Evolutionary conservation across 2,888 invertebrate genomes (phyloP).

Genomic region (Tethea ocularis): DNA sequence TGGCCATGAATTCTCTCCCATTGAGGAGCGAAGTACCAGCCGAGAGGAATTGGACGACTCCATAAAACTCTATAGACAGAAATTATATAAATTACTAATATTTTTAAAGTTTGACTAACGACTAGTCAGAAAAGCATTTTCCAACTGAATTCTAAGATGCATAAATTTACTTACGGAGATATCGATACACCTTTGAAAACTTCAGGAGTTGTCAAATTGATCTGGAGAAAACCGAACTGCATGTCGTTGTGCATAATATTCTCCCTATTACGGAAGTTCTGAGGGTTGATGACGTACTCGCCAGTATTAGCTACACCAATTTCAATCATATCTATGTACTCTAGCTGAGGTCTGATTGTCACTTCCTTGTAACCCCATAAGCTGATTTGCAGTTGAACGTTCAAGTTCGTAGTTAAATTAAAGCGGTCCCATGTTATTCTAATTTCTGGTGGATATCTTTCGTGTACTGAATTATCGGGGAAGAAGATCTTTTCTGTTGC

Average conservation of each 20-base stretch:
- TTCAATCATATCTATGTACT: conserved; percentile 91
- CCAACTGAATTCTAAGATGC: not conserved
- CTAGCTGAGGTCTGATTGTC: conserved; percentile 90
- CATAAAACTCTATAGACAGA: conserved; percentile 86
- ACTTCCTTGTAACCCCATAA: conserved; percentile 96
- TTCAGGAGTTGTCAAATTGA: conserved; percentile 92
- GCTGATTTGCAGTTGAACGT: conserved; percentile 90
- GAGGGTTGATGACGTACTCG: conserved; percentile 88
- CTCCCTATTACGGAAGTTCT: conserved; percentile 87
- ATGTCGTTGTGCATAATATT: conserved; percentile 88
- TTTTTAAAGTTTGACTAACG: too few relatives aligned
- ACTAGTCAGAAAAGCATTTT: not conserved
- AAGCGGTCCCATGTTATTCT: conserved; percentile 92
- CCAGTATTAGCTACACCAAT: conserved; percentile 87
- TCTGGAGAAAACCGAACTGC: conserved; percentile 94
- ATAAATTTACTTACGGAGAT: conserved; percentile 87
- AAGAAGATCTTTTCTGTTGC: conserved; percentile 94
- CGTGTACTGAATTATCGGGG: conserved; percentile 88
- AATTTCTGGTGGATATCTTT: conserved; percentile 89
- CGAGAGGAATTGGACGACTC: conserved; percentile 96
- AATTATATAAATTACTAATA: not conserved
- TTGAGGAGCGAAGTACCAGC: conserved; percentile 95
- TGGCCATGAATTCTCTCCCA: conserved; percentile 92
- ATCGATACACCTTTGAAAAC: conserved; percentile 85
- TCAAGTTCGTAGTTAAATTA: conserved; percentile 92